phyloP scores from a whole-genome alignment of 2,888 invertebrate genomes.

The Andrena dorsata region DNA sequence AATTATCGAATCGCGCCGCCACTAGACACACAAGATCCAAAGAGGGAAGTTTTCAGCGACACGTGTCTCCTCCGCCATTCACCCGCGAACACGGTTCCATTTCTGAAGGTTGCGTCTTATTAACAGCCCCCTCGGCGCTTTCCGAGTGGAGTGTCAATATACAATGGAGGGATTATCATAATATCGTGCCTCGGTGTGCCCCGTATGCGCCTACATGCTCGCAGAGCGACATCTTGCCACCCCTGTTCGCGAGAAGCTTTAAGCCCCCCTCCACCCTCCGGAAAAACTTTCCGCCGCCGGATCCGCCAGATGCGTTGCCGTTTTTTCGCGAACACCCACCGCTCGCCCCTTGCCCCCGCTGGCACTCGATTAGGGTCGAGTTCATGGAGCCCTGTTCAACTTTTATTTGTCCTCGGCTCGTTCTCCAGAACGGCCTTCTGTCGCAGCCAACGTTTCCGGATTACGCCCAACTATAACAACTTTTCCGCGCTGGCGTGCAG shows the following conservation, averaged over 20 bases:
- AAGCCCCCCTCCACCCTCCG: slow-evolving; percentile 27
- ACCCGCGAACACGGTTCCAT: neutral
- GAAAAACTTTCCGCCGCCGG: slow-evolving; percentile 47
- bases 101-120: slow-evolving; percentile 41
- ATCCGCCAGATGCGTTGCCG: slow-evolving; percentile 63
- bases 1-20: neutral
- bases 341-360: neutral
- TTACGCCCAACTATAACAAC: slow-evolving; percentile 32
- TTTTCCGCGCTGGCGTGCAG: neutral
- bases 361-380: slow-evolving; percentile 56
- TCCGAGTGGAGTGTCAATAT: slow-evolving; percentile 69
- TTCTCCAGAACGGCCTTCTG: slow-evolving; percentile 12
- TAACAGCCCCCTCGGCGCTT: slow-evolving; percentile 27
- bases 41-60: neutral
- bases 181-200: slow-evolving; percentile 67
- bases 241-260: slow-evolving; percentile 44
- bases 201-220: slow-evolving; percentile 49
- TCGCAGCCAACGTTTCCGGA: slow-evolving; percentile 25
- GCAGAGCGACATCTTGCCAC: slow-evolving; percentile 60
- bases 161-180: slow-evolving; percentile 78
- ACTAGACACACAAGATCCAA: neutral
- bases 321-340: slow-evolving; percentile 21
- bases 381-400: slow-evolving; percentile 47
- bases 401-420: slow-evolving; percentile 51
- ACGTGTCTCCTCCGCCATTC: neutral